Percentiles rank a stretch among this genome's conserved stretches.
Conservation (phyloP, 2,888 invertebrate species). For the Calliopum simillimum region DNA sequence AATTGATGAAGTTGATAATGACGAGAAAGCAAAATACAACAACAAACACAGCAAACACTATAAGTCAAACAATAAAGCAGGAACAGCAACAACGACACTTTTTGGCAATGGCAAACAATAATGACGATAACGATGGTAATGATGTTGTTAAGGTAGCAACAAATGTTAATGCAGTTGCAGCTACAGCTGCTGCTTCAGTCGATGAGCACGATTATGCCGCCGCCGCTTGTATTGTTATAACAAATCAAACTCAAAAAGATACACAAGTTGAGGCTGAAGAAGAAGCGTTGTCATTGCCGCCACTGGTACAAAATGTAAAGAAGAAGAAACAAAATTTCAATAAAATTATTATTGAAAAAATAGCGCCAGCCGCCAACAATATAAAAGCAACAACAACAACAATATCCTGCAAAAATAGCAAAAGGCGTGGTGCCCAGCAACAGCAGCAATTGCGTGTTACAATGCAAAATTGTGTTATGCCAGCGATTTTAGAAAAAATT, state of each 20-base stretch:
- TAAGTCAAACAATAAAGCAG: constrained; percentile 13
- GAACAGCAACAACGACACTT: constrained; percentile 20
- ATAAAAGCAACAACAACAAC: neutral
- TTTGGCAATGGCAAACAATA: neutral
- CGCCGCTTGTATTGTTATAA: neutral
- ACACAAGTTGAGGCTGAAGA: neutral
- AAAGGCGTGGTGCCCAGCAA: neutral
- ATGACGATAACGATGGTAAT: no score
- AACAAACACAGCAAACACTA: constrained; percentile 30
- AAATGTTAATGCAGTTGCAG: neutral
- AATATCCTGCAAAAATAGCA: neutral
- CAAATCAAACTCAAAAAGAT: neutral
- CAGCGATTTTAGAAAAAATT: constrained; percentile 24
- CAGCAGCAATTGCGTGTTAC: constrained; percentile 17
- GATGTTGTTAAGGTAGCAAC: no score
- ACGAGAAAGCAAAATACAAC: constrained; percentile 51
- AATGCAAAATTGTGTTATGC: constrained; percentile 25
- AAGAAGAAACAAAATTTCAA: constrained; percentile 22
- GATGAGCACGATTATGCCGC: neutral
- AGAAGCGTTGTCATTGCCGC: neutral
- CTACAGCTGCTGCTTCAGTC: neutral
- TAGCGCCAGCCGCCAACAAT: neutral
- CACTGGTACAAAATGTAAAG: constrained; percentile 5
- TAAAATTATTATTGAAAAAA: constrained; percentile 15
- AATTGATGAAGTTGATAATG: constrained; percentile 61